Evolutionary conservation across 1,140 invertebrate genomes (phyloP), one percentile per base, ranked within the genome.

Genomic region (Ladona fulva): DNA sequence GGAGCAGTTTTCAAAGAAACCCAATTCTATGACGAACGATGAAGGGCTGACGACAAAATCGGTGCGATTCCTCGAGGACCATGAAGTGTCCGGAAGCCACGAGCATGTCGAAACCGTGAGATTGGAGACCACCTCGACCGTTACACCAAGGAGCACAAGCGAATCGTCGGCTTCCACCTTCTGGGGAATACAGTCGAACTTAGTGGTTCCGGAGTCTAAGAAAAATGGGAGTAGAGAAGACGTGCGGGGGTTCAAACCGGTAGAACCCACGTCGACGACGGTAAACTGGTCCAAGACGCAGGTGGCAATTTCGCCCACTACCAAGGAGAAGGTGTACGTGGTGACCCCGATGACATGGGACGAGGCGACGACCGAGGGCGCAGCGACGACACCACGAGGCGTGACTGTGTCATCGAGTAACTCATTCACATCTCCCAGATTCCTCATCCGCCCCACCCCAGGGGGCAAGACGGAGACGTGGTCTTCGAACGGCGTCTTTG

Each of bases 261-360:
- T n/a, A 14, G 25, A 29, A 74, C 75, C 25, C 12, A 73, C 81
- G 75, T 24, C 74, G 22, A 73, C 81, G 75, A 25, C 74, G 22
- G 79, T 59, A n/a, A 44, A 22, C 0, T 3, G 5, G 8, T 37
- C 76, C 0, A 80, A 79, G 44, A 73, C 78, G 77, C 87, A 91
- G 82, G 88, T 92, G n/a, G 90, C 91, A 12, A 89, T 92, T 80
- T 90, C 91, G 1, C 88, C 91, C 42, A 83, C 90, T 66, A 92
- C 91, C 6, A 92, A 91, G 80, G 93, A 94, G 84, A 91, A 91
- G 83, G 79, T 79, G 19, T 79, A 79, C 37, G 77, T 79, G 16
- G 79, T 79, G 25, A 79, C 79, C 0, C 79, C 79, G 25, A 24
- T 79, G 37, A 16, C 77, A 0, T 29, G 25, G 24, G 76, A 78